phyloP scores from a whole-genome alignment of 2,888 invertebrate genomes.

The Ptychoptera albimana region DNA sequence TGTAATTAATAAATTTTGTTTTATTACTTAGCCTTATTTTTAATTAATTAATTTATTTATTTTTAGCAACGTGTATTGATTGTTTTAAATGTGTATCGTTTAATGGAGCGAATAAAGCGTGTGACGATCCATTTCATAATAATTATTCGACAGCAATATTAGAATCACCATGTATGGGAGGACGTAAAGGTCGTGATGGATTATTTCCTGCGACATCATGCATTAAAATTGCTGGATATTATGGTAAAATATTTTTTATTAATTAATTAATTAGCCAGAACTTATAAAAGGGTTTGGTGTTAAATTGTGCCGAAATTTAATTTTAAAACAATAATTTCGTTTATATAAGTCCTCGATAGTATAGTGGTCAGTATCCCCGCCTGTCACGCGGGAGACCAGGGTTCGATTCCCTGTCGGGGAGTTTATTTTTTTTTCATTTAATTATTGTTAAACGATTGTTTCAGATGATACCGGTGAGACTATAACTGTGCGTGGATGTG shows the following conservation, averaged over 20 bases:
- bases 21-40: too few species aligned
- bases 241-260: slow-evolving; percentile 45
- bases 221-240: slow-evolving; percentile 84
- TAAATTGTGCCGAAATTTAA: background rate
- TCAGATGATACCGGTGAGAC: slow-evolving; percentile 64
- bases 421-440: slow-evolving; percentile 1
- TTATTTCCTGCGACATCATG: slow-evolving; percentile 94
- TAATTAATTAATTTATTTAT: background rate
- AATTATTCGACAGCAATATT: slow-evolving; percentile 70
- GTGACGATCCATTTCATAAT: slow-evolving; percentile 94
- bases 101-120: slow-evolving; percentile 66
- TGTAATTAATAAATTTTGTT: too few species aligned
- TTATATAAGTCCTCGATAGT: slow-evolving; percentile 7
- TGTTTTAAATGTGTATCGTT: slow-evolving; percentile 95
- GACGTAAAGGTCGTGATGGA: slow-evolving; percentile 81
- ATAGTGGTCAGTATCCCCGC: slow-evolving; percentile 10
- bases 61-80: slow-evolving; percentile 55
- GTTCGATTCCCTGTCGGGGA: slow-evolving; percentile 10
- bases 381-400: slow-evolving; percentile 11
- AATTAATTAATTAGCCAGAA: background rate
- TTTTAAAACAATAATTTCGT: background rate
- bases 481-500: slow-evolving; percentile 84
- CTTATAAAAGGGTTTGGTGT: background rate
- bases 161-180: slow-evolving; percentile 87
- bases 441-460: slow-evolving; percentile 9